phyloP scores from a whole-genome alignment of 2,797 vertebrate genomes.

The Lepidocolaptes lacrymiger region DNA sequence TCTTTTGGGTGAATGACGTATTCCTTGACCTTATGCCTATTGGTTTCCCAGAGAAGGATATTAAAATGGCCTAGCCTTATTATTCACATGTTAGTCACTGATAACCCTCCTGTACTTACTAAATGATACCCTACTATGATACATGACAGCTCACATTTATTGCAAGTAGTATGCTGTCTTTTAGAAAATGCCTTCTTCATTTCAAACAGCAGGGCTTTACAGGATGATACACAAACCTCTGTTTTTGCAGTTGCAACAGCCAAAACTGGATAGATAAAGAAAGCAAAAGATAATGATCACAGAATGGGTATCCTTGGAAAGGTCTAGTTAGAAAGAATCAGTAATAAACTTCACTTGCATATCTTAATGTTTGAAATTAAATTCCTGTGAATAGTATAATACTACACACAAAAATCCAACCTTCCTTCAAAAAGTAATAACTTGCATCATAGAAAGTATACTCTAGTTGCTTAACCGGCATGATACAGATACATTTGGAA shows the following conservation, averaged over 20 bases:
- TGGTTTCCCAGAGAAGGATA: constrained; percentile 19
- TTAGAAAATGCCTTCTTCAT: constrained; percentile 3
- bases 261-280: not conserved
- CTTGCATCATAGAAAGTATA: not conserved
- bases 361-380: not conserved
- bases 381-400: not conserved
- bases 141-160: constrained; percentile 10
- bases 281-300: not conserved
- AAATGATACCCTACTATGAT: not conserved
- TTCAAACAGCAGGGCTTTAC: not conserved
- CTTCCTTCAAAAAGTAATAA: not conserved
- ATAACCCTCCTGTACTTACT: not conserved
- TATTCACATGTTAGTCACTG: not conserved
- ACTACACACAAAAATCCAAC: not conserved
- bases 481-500: not conserved
- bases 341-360: not conserved
- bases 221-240: not conserved
- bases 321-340: not conserved
- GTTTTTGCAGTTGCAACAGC: not conserved
- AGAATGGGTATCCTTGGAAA: not conserved
- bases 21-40: constrained; percentile 55
- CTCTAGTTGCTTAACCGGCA: not conserved
- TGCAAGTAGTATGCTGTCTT: not conserved
- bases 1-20: constrained; percentile 63
- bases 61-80: constrained; percentile 27